phyloP scores from a whole-genome alignment of 2,113 vertebrate species.

The Numida meleagris region DNA sequence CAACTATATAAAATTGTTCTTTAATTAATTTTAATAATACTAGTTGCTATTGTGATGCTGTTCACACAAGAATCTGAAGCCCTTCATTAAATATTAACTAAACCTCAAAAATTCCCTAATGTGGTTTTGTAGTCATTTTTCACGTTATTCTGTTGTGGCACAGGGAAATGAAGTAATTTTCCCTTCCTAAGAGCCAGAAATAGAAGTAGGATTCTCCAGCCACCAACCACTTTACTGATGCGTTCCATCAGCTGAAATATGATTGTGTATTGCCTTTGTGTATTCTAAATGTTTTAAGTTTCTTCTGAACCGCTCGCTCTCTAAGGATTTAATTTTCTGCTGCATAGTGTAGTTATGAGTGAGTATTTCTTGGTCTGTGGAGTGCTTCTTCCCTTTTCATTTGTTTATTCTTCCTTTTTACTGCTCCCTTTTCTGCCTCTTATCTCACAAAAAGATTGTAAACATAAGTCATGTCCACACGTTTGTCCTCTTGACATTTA shows the following conservation, averaged over 20 bases:
- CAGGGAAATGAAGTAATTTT: slow-evolving; percentile 13
- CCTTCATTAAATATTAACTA: not conserved
- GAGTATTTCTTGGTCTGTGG: not conserved
- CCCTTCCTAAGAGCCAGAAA: not conserved
- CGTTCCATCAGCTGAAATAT: not conserved
- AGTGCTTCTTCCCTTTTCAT: not conserved
- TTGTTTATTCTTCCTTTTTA: not conserved
- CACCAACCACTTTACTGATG: not conserved
- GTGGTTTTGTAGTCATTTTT: not conserved
- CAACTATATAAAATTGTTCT: not conserved
- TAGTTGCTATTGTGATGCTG: not conserved
- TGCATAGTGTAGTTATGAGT: not conserved
- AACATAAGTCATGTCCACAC: not conserved
- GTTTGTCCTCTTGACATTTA: not conserved
- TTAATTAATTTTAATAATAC: not conserved
- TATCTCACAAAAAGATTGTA: not conserved
- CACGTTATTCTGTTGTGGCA: not conserved
- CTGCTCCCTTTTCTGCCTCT: not conserved
- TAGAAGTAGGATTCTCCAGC: not conserved
- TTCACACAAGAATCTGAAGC: not conserved
- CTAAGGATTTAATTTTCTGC: not conserved
- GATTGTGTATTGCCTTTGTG: rapidly evolving
- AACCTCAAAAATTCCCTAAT: slow-evolving; percentile 8
- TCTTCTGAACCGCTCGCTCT: not conserved
- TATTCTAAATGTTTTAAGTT: not conserved